Conservation (phyloP, 1,140 invertebrate species). For the Ips nitidus region DNA sequence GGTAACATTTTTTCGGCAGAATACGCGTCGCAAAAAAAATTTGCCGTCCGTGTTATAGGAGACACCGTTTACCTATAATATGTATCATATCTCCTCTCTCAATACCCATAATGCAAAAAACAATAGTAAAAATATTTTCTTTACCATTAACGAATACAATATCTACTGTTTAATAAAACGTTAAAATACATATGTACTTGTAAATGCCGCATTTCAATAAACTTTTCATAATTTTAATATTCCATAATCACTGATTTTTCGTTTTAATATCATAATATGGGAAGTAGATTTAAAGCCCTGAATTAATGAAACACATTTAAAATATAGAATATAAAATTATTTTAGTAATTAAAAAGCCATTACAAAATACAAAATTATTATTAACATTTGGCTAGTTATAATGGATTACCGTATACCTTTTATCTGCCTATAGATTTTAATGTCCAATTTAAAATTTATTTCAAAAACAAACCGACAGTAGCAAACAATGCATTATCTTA, state of each 20-base stretch:
- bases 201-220: constrained; percentile 31
- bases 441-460: constrained; percentile 31
- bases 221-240: constrained; percentile 36
- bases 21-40: no score
- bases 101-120: no score
- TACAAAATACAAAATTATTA: constrained; percentile 35
- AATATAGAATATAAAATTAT: constrained; percentile 36
- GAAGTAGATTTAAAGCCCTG: constrained; percentile 24
- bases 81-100: no score
- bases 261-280: constrained; percentile 33
- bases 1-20: no score
- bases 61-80: no score
- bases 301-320: constrained; percentile 36
- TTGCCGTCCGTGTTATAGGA: no score
- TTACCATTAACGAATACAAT: neutral
- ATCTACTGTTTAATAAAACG: constrained; percentile 19
- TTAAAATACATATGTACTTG: constrained; percentile 18
- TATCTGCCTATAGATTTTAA: constrained; percentile 26
- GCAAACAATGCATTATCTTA: constrained; percentile 3
- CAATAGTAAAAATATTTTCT: neutral
- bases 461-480: constrained; percentile 5
- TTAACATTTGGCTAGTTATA: constrained; percentile 34
- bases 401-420: constrained; percentile 35
- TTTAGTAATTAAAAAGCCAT: constrained; percentile 35
- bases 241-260: constrained; percentile 31